Percentiles rank a stretch among this genome's conserved stretches.
Evolutionary conservation across 2,888 invertebrate species (phyloP).

Genomic region (Caenorhabditis sp.): DNA sequence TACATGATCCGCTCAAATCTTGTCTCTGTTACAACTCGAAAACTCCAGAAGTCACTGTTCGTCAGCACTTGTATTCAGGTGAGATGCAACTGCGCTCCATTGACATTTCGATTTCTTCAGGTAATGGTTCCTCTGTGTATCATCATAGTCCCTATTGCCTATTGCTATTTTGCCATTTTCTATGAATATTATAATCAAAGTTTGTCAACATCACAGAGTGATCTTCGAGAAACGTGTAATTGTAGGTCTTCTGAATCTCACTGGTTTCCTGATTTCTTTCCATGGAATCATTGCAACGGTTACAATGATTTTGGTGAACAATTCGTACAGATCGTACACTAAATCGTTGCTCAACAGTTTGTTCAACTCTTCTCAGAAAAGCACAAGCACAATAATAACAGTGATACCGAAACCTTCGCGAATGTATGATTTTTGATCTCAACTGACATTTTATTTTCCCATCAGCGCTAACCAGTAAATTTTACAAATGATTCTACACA

Average conservation of each 20-base stretch:
- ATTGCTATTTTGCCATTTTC: constrained; percentile 27
- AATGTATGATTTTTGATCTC: background rate
- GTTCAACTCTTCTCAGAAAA: background rate
- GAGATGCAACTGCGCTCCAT: background rate
- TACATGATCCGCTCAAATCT: constrained; percentile 15
- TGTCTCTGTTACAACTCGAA: background rate
- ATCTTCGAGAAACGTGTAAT: background rate
- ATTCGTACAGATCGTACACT: background rate
- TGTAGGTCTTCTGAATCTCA: constrained; percentile 14
- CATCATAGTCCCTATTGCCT: constrained; percentile 8
- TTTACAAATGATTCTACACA: background rate
- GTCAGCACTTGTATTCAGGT: constrained; percentile 22
- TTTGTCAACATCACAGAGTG: background rate
- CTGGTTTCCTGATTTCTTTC: constrained; percentile 14
- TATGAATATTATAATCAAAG: constrained; percentile 29
- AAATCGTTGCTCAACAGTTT: background rate
- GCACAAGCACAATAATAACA: background rate
- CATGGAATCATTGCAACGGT: constrained; percentile 15
- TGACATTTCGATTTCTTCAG: no score
- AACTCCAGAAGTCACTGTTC: constrained; percentile 1
- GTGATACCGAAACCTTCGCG: background rate
- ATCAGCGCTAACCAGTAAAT: no score
- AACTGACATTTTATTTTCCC: no score
- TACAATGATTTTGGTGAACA: constrained; percentile 21
- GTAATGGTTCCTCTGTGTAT: constrained; percentile 5